Percentiles rank a stretch among this genome's conserved stretches.
Conservation (phyloP, 2,888 invertebrate genomes). For the Invenusta paracnida region DNA sequence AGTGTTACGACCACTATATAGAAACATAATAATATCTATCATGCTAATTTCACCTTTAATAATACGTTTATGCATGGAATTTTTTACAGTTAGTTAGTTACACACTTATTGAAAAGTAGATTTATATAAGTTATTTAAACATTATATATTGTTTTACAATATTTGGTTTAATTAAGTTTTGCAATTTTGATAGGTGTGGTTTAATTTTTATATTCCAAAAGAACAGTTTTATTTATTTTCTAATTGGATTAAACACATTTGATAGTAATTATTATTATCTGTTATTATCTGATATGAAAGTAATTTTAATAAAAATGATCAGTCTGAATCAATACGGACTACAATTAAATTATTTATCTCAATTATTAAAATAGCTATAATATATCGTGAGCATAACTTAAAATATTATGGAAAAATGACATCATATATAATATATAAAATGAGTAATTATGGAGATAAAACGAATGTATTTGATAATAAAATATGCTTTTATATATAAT, state of each 20-base stretch:
- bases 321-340: background rate
- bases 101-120: background rate
- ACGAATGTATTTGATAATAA: background rate
- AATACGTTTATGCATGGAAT: background rate
- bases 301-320: background rate
- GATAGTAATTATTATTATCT: background rate
- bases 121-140: background rate
- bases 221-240: background rate
- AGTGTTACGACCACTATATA: background rate
- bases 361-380: background rate
- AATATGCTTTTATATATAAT: background rate
- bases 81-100: background rate
- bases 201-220: background rate
- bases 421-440: background rate
- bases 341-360: background rate
- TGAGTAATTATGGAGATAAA: background rate
- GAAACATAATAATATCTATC: background rate
- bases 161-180: background rate
- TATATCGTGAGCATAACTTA: too few relatives aligned
- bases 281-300: background rate
- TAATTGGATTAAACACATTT: background rate
- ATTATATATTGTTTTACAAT: background rate
- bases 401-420: background rate
- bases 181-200: background rate
- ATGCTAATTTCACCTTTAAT: background rate